phyloP scores from a whole-genome alignment of 2,888 invertebrate genomes.

The Drosophila niveifrons region DNA sequence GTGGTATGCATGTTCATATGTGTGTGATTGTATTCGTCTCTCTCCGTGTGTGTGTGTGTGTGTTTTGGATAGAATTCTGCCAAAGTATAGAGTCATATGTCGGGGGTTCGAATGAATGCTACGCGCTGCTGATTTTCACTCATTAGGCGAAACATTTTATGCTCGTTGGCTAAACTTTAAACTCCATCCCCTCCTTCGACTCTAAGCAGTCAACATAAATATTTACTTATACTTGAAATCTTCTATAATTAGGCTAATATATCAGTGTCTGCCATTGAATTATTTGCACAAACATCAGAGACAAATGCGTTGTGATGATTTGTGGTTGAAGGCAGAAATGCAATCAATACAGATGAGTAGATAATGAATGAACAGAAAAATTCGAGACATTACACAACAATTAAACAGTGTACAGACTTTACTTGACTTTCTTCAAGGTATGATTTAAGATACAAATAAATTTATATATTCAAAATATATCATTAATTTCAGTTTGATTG shows the following conservation, averaged over 20 bases:
- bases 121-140: conserved; percentile 58
- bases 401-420: too few species aligned
- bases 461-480: background rate
- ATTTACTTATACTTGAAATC: conserved; percentile 5
- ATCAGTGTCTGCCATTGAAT: background rate
- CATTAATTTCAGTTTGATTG: background rate
- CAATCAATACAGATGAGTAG: background rate
- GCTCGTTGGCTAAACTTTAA: conserved; percentile 31
- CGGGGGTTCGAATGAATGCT: conserved; percentile 10
- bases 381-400: too few species aligned
- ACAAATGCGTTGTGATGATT: background rate
- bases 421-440: too few species aligned
- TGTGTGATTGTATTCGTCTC: conserved; percentile 8
- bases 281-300: background rate
- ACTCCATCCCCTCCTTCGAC: conserved; percentile 8
- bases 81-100: background rate
- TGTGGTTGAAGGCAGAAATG: background rate
- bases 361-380: background rate
- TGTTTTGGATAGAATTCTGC: conserved; percentile 5
- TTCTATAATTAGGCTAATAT: background rate
- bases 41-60: conserved; percentile 15
- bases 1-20: conserved; percentile 28
- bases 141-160: conserved; percentile 50
- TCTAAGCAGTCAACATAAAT: background rate
- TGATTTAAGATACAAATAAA: too few species aligned